phyloP scores from a whole-genome alignment of 2,113 vertebrate species.

The Crypturellus undulatus region DNA sequence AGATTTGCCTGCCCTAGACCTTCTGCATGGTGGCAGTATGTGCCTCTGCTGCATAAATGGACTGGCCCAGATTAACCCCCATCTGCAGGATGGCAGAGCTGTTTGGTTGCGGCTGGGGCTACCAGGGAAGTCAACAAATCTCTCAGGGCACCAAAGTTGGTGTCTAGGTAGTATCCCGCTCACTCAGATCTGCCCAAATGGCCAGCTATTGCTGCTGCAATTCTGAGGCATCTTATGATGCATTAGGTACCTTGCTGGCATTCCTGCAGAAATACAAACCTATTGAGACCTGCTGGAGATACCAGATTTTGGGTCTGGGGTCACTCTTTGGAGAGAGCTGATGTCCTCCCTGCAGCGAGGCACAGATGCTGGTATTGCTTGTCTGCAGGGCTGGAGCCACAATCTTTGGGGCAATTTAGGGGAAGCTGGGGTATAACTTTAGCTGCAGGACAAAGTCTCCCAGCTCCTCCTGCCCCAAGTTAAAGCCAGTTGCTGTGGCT shows the following conservation, averaged over 20 bases:
- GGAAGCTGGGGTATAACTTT: background rate
- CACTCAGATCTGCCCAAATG: background rate
- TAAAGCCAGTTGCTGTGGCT: background rate
- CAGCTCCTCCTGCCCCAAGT: background rate
- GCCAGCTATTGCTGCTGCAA: background rate
- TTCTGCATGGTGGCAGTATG: rapidly evolving
- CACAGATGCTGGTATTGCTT: background rate
- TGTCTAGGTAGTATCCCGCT: background rate
- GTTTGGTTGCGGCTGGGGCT: background rate
- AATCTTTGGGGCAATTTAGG: background rate
- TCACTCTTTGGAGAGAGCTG: background rate
- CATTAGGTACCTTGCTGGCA: background rate
- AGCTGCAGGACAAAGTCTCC: background rate
- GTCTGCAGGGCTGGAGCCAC: background rate
- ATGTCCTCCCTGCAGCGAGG: background rate
- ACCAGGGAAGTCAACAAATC: background rate
- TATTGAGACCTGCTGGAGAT: background rate
- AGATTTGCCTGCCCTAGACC: background rate
- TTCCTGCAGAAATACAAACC: background rate
- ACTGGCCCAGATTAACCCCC: rapidly evolving
- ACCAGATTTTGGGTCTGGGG: background rate
- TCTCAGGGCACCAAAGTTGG: background rate
- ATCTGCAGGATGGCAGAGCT: background rate
- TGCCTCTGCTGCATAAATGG: rapidly evolving
- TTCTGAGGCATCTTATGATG: rapidly evolving